phyloP scores from a whole-genome alignment of 2,113 vertebrate species.

The Todiramphus saurophagus region DNA sequence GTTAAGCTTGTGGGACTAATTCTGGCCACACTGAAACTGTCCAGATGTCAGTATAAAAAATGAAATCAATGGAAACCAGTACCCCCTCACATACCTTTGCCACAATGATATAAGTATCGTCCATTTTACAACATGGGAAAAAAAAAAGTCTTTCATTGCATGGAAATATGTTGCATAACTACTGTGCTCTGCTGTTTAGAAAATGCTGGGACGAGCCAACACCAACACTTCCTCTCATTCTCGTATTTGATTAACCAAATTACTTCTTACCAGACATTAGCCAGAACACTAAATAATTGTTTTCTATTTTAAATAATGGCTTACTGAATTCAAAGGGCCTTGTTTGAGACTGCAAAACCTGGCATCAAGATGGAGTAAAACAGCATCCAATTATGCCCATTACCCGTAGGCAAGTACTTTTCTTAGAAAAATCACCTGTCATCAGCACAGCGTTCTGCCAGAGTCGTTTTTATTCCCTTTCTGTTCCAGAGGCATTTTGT shows the following conservation, averaged over 20 bases:
- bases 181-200: constrained; percentile 47
- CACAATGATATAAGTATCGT: not conserved
- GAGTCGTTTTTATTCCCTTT: constrained; percentile 10
- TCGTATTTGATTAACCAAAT: constrained; percentile 62
- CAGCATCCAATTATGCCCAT: constrained; percentile 17
- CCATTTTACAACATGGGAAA: not conserved
- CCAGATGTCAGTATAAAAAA: constrained; percentile 19
- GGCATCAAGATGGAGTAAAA: not conserved
- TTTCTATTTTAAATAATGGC: constrained; percentile 62
- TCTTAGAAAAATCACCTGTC: constrained; percentile 61
- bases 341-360: constrained; percentile 14
- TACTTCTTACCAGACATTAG: constrained; percentile 47
- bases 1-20: not conserved
- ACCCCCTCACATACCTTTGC: not conserved
- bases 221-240: constrained; percentile 55
- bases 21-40: not conserved
- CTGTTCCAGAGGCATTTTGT: not conserved
- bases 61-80: not conserved
- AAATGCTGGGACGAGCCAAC: constrained; percentile 51
- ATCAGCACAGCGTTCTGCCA: constrained; percentile 25
- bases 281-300: constrained; percentile 63
- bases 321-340: constrained; percentile 40
- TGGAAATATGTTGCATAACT: constrained; percentile 27
- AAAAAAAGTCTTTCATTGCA: constrained; percentile 2
- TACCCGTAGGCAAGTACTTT: constrained; percentile 39